Percentiles rank a stretch among this genome's conserved stretches.
Conservation (phyloP, 2,797 vertebrate species). For the Loriculus beryllinus region DNA sequence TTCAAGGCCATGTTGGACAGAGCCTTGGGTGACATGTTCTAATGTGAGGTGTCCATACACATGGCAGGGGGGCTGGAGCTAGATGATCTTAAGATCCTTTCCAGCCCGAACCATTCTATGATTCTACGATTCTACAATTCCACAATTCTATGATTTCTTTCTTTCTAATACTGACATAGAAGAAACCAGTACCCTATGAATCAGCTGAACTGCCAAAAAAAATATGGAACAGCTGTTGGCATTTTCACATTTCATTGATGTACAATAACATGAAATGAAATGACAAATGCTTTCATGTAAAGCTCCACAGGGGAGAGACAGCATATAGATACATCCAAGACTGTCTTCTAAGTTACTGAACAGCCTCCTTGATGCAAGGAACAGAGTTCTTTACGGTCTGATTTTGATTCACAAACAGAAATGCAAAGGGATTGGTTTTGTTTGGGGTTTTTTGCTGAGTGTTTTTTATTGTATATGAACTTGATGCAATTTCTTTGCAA, state of each 20-base stretch:
- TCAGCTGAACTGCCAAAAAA: neutral
- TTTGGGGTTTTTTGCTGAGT: neutral
- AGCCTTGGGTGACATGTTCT: neutral
- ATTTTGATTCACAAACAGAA: neutral
- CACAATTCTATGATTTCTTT: neutral
- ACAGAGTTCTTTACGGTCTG: neutral
- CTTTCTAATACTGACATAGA: neutral
- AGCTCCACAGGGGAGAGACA: neutral
- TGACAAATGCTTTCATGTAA: neutral
- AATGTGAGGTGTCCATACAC: neutral
- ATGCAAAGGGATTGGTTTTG: neutral
- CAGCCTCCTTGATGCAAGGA: neutral
- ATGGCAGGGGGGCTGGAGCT: neutral
- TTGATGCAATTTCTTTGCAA: neutral
- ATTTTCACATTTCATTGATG: neutral
- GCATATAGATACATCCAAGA: neutral
- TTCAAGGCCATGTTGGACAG: neutral
- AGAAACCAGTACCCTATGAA: neutral
- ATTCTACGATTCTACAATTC: neutral
- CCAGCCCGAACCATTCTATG: neutral
- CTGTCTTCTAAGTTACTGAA: neutral
- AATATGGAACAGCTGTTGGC: neutral
- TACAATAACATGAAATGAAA: conserved; percentile 21
- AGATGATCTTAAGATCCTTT: neutral
- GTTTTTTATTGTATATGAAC: neutral